These are phyloP conservation scores for Corythornis cristatus DNA, from an alignment of 2,113 vertebrate species.

Conservation along the genomic window DNA sequence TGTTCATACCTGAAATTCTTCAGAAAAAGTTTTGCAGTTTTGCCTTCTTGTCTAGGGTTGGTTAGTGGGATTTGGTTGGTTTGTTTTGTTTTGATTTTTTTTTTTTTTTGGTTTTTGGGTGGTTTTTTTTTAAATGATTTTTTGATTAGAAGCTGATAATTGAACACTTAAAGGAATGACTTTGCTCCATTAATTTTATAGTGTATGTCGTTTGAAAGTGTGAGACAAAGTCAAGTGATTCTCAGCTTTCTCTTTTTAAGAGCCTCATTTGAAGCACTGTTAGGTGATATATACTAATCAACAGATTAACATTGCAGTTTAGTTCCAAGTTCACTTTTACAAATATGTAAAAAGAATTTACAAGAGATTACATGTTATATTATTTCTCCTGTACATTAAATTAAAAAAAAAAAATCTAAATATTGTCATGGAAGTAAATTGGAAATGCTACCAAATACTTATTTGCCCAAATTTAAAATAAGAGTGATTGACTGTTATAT, in stretches of 20 bases:
- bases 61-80: not conserved
- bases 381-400: not conserved
- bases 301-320: not conserved
- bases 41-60: not conserved
- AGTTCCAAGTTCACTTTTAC: not conserved
- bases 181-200: not conserved
- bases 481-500: not conserved
- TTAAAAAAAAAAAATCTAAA: not conserved
- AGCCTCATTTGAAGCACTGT: not conserved
- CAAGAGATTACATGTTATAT: not conserved
- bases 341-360: not conserved
- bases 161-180: not conserved
- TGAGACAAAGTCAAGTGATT: not conserved
- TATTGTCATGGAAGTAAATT: not conserved
- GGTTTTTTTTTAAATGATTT: not conserved
- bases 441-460: not conserved
- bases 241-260: not conserved
- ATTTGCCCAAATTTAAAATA: not conserved
- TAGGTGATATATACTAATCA: not conserved
- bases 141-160: constrained; percentile 37
- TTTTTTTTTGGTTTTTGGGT: not conserved
- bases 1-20: constrained; percentile 78
- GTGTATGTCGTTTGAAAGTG: not conserved
- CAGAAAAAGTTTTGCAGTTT: not conserved
- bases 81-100: not conserved